Percentiles rank a stretch among this genome's conserved stretches.
Conservation (phyloP, 2,888 invertebrate species). For the Drosophila barbarae region DNA sequence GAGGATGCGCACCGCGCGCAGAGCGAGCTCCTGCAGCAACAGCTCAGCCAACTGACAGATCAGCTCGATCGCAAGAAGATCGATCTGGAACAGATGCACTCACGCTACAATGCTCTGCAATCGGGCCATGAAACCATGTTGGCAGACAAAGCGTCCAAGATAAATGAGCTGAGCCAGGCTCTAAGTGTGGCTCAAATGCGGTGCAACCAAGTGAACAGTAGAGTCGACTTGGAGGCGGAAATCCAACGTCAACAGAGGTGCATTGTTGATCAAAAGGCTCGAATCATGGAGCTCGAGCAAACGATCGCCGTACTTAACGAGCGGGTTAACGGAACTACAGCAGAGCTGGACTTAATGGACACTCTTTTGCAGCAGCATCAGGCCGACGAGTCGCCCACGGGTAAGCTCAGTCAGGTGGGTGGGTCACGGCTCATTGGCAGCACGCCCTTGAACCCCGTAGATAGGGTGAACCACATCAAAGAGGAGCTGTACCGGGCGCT, state of each 20-base stretch:
- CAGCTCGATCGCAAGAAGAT: constrained; percentile 80
- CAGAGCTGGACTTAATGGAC: constrained; percentile 78
- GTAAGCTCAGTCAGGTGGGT: constrained; percentile 59
- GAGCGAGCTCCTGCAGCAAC: constrained; percentile 80
- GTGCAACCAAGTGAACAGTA: constrained; percentile 77
- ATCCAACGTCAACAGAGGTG: constrained; percentile 71
- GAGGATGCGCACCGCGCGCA: constrained; percentile 81
- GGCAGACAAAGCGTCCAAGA: constrained; percentile 83
- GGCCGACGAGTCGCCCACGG: constrained; percentile 60
- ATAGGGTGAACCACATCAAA: constrained; percentile 79
- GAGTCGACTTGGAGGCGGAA: constrained; percentile 74
- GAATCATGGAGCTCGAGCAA: constrained; percentile 74
- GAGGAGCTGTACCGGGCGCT: constrained; percentile 80
- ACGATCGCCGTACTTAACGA: constrained; percentile 73
- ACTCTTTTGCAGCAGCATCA: constrained; percentile 76
- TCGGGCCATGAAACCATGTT: constrained; percentile 83
- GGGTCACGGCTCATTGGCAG: constrained; percentile 60
- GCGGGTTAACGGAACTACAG: constrained; percentile 74
- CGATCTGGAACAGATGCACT: constrained; percentile 82
- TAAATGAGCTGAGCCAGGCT: constrained; percentile 83
- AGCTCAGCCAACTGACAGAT: constrained; percentile 79
- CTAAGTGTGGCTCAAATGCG: constrained; percentile 83
- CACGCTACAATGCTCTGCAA: constrained; percentile 82
- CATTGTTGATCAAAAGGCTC: constrained; percentile 71
- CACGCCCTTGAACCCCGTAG: constrained; percentile 77